Conservation (phyloP, 2,888 invertebrate genomes). For the Glaucopsyche alexis region DNA sequence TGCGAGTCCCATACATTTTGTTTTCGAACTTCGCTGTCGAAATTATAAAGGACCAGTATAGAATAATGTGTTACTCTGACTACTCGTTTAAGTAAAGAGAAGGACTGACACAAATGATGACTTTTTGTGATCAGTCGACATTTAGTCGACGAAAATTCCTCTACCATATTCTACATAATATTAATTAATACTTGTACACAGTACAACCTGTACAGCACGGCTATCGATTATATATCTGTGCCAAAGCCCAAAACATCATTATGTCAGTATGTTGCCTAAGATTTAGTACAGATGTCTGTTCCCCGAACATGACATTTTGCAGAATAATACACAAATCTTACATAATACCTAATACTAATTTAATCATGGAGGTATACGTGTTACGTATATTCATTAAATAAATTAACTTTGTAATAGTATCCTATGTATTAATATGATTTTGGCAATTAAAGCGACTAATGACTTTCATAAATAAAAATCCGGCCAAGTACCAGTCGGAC, state of each 20-base stretch:
- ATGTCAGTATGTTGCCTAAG: conserved; percentile 20
- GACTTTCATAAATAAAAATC: too few species aligned
- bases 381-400: not conserved
- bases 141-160: not conserved
- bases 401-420: too few species aligned
- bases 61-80: too few species aligned
- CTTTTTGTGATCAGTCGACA: not conserved
- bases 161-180: not conserved
- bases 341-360: too few species aligned
- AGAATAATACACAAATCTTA: not conserved
- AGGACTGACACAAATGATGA: not conserved
- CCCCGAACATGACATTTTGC: conserved; percentile 15
- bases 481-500: too few species aligned
- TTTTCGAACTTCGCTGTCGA: too few species aligned
- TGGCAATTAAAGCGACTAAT: too few species aligned
- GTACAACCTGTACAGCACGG: not conserved
- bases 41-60: too few species aligned
- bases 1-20: too few species aligned
- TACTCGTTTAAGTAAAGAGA: too few species aligned
- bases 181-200: not conserved
- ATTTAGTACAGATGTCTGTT: conserved; percentile 14
- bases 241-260: conserved; percentile 26
- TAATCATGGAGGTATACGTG: too few species aligned
- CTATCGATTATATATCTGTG: conserved; percentile 18
- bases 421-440: too few species aligned